Evolutionary conservation across 1,140 invertebrate species (phyloP), one percentile per base, ranked within the genome.

Genomic region (Bombus pyrosoma): DNA sequence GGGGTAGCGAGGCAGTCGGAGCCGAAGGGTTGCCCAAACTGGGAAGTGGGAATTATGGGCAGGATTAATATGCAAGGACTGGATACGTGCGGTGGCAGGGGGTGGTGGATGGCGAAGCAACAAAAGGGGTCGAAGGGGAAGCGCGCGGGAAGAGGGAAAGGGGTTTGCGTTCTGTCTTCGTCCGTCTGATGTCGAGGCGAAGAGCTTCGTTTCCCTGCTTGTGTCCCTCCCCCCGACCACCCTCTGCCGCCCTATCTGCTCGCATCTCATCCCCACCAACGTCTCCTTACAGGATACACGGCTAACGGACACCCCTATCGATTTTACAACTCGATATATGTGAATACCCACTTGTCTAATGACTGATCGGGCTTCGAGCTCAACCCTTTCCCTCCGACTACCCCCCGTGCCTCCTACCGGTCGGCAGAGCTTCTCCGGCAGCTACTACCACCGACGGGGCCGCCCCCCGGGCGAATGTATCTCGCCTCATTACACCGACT

Each of bases 11-110:
- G 87, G 91, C 88, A 91, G 89, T 82, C 91, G 92, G 88, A 93
- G 92, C 89, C 93, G 94, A 95, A 95, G 94, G 95, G 95, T 95
- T 95, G 94, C 95, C 95, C 92, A 95, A 95, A 95, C 94, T 95
- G 94, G 93, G 94, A 95, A 95, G 94, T 95, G 94, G 95, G 94
- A 95, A 95, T 95, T 95, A 95, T 95, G 94, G 95, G 94, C 92
- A 95, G 95, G 95, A 95, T 95, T 95, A 95, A 95, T 95, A 95
- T 95, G 94, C 95, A 95, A 95, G 94, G 94, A 95, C 94, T 95
- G 95, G 95, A 95, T 95, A 95, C 94, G 94, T 94, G 92, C 89
- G 92, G 92, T 89, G 91, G 91, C 88, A 85, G 92, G 91, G 91
- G 94, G 91, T 91, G 94, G 91, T 90, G 90, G 91, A 82, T 88